These are phyloP conservation scores for Gavia stellata DNA, from an alignment of 2,113 vertebrate species.

Conservation along the genomic window DNA sequence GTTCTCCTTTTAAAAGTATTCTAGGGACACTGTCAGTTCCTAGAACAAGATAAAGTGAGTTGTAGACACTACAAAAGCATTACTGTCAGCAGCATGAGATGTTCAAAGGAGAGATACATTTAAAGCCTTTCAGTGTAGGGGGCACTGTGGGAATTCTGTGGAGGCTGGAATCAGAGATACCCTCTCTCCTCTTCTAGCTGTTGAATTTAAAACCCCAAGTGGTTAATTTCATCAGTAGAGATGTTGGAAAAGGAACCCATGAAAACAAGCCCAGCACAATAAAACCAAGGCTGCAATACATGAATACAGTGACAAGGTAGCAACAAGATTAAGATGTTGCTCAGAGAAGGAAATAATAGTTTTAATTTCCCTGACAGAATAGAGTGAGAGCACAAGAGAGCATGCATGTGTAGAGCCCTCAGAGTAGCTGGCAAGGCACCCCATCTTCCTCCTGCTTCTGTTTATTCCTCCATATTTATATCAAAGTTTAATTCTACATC, in stretches of 20 bases:
- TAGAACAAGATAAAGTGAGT: neutral
- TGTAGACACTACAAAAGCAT: conserved; percentile 8
- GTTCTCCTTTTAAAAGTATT: neutral
- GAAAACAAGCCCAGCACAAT: neutral
- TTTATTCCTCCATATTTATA: neutral
- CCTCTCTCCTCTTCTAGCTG: neutral
- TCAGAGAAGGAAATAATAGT: neutral
- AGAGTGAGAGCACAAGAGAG: neutral
- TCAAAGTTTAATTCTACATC: neutral
- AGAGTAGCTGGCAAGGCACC: neutral
- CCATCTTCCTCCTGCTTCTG: neutral
- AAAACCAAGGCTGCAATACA: neutral
- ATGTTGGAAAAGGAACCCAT: neutral
- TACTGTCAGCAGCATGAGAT: neutral
- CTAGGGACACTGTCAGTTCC: neutral
- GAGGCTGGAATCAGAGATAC: neutral
- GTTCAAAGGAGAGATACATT: conserved; percentile 2
- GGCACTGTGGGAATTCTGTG: neutral
- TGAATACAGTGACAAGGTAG: neutral
- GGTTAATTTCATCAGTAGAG: neutral
- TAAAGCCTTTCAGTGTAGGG: conserved; percentile 16
- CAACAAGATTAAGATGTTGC: conserved; percentile 10
- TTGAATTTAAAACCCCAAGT: neutral
- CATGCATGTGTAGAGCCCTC: neutral
- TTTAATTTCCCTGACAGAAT: neutral